A percentile compares a stretch with the other conserved stretches of the same genome.
These are phyloP conservation scores for Oscheius myriophilus DNA, from an alignment of 2,888 invertebrate species.

Conservation along the genomic window DNA sequence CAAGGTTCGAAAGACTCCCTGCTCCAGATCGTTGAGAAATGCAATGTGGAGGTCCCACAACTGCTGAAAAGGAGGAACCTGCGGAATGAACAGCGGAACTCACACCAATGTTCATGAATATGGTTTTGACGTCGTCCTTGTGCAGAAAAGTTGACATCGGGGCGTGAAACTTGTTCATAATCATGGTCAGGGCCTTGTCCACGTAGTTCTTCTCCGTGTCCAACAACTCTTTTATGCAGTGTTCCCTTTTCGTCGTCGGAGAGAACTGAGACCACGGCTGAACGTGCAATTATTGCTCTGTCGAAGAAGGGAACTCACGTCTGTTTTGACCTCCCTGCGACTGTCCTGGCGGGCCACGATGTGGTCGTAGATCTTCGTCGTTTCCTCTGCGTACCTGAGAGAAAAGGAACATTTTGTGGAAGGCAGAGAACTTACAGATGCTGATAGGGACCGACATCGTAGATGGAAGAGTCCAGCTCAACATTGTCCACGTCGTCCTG, in stretches of 20 bases:
- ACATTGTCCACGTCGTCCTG: conserved; percentile 50
- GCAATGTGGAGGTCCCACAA: conserved; percentile 46
- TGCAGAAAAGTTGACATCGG: conserved; percentile 79
- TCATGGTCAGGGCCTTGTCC: conserved; percentile 81
- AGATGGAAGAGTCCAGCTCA: conserved; percentile 34
- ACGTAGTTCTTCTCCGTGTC: conserved; percentile 97
- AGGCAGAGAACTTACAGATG: conserved; percentile 1
- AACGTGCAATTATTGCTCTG: conserved; percentile 16
- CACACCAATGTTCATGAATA: conserved; percentile 91
- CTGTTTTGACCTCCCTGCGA: conserved; percentile 37
- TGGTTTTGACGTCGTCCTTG: conserved; percentile 79
- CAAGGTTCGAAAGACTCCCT: conserved; percentile 53
- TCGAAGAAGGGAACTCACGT: conserved; percentile 31
- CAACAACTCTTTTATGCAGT: conserved; percentile 82
- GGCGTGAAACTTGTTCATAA: conserved; percentile 71
- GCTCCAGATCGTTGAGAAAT: conserved; percentile 52
- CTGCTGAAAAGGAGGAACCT: conserved; percentile 31
- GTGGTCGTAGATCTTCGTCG: conserved; percentile 52
- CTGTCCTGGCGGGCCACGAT: conserved; percentile 48
- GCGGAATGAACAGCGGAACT: conserved; percentile 10
- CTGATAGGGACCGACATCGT: conserved; percentile 20
- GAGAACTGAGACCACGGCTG: conserved; percentile 53
- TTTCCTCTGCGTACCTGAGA: conserved; percentile 23
- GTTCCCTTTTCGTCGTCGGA: conserved; percentile 85
- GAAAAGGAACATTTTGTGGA: not conserved